Base-by-base conservation (phyloP, 1,140 invertebrate species). In the Tachypleus tridentatus region DNA sequence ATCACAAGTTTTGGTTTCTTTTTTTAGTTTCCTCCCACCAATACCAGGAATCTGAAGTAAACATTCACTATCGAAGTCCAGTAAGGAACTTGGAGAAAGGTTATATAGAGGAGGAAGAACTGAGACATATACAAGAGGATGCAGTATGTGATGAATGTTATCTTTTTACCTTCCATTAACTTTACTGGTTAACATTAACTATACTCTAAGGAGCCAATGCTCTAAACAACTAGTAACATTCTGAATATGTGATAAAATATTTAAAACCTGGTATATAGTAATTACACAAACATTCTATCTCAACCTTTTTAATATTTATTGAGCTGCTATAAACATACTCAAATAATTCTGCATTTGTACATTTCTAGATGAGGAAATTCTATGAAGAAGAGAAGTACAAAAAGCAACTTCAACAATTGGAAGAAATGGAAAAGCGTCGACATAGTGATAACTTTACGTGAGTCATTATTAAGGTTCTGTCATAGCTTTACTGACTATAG, bases 31-130 rank as follows among this genome's bases (percentile, higher is more conserved):
- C 88, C 67, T 87, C 86, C 57, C 85, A 87, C 73, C 85, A 87
- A 71, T 95, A 92, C 82, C 86, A 89, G 72, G 89, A 92, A 79
- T 86, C 88, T 72, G 88, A 93, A 78, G 91, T 95, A 73, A 95
- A 91, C 73, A 91, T 95, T 75, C 91, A 93, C 77, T 95, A 93
- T 82, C 83, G 86, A 74, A 88, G 85, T 58, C 91, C 91, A 57
- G 85, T 93, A 62, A 82, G 89, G 66, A 83, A 87, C 72, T 88
- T 91, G 75, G 86, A 89, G 63, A 87, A 92, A 75, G 89, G 92
- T 77, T 85, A 89, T 72, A 72, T 76, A 51, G 71, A 74, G 48
- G 75, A 76, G 63, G 76, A 76, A 50, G 91, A 93, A 75, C 79
- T 93, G 67, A 85, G 87, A 51, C 80, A 85, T 66, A 83, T 87